Base-by-base conservation (phyloP, 2,888 invertebrate species). In the Arrhopalites spinosus region DNA sequence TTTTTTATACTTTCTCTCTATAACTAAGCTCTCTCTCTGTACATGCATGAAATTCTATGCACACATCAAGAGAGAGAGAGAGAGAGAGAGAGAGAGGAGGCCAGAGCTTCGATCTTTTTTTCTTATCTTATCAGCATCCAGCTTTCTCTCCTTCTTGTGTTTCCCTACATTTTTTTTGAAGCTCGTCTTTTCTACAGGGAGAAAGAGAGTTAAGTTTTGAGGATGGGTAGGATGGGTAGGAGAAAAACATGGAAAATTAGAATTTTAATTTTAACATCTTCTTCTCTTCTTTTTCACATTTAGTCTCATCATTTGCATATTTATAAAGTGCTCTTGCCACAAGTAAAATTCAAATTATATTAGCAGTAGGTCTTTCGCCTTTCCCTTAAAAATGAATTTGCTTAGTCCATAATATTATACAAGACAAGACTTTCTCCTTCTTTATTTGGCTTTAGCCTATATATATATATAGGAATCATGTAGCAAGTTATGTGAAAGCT, bases 221-320 rank as follows among this genome's bases (percentile, higher is more conserved):
- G 15, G 15, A 45, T 15, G 47, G 27, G 50, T 25, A 25, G 23
- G 68, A 47, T 20, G 3, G 20, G 23, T 2, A 68, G 68, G 36
- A 43, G 66, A 43, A 43, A 27, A 68, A 11, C 59, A 11, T 59
- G 25, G 23, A 47, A 67, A 47, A 47, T 67, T 47, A 67, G 67
- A 47, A 47, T 67, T 67, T 67, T 47, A 67, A 67, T 47, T 45
- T 45, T 67, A 47, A 45, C 50, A 45, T 71, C n/a, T 56, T 36
- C 20, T 69, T 17, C 27, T 27, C 50, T 30, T 64, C 64, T 64
- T 43, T 64, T 59, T 59, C 66, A 43, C 66, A 23, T 43, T 17
- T 17, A 53, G 53, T 13, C 53, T 53, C 13, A 53, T 53, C 59
- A 59, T 59, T 59, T 59, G 59, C 59, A 59, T 59, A 59, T 59